These are phyloP conservation scores for Agonopterix alstromeriana DNA, from an alignment of 2,888 invertebrate genomes.

Conservation along the genomic window DNA sequence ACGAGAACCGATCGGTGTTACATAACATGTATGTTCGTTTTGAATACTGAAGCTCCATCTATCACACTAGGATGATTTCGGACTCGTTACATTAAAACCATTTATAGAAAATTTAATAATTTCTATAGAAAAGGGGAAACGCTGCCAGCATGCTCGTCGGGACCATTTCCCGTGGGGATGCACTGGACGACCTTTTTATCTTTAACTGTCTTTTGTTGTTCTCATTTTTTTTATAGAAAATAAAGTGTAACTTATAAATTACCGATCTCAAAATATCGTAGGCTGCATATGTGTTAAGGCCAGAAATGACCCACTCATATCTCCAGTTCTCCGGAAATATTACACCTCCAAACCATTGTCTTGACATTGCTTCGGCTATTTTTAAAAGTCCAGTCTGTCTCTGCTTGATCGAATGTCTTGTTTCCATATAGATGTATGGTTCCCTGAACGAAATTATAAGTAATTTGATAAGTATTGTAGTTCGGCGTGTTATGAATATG, in stretches of 20 bases:
- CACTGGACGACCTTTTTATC: too few species aligned
- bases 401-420: slow-evolving; percentile 45
- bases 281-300: slow-evolving; percentile 76
- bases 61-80: too few species aligned
- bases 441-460: slow-evolving; percentile 37
- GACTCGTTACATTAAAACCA: not conserved
- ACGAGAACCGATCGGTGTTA: too few species aligned
- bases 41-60: not conserved
- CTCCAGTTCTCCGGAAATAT: slow-evolving; percentile 79
- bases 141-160: too few species aligned
- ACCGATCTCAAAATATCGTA: slow-evolving; percentile 51
- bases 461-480: not conserved
- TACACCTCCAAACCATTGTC: slow-evolving; percentile 83
- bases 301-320: slow-evolving; percentile 78
- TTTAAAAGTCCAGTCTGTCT: slow-evolving; percentile 59
- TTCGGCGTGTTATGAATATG: not conserved
- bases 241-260: not conserved
- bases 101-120: not conserved
- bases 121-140: not conserved
- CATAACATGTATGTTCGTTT: not conserved
- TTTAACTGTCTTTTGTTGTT: too few species aligned
- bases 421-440: slow-evolving; percentile 53
- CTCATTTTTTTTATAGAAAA: not conserved
- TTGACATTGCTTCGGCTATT: slow-evolving; percentile 80
- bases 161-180: too few species aligned